Base-by-base conservation (phyloP, 2,113 vertebrate genomes). In the Cisticola juncidis region DNA sequence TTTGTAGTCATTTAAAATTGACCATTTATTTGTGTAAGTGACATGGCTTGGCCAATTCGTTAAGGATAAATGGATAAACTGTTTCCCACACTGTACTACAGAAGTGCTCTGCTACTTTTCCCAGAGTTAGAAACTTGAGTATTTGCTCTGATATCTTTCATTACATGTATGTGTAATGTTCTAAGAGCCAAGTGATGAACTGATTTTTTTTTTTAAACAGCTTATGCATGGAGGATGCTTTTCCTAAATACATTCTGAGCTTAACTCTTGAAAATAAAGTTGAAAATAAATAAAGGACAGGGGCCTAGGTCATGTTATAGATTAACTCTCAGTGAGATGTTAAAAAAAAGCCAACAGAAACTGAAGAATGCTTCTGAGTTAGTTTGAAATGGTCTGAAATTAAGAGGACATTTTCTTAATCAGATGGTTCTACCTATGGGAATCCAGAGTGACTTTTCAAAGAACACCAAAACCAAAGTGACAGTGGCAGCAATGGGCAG, bases 121-220 rank as follows among this genome's bases (percentile, higher is more conserved):
- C 18, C 36, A 28, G 21, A 44, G 28, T 44, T 56, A 69, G n/a
- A 31, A 90, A 81, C 36, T 84, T 81, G 5, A 61, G 6, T 53
- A 15, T 81, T 80, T 74, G 5, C 44, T 83, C 40, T n/a, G 42
- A 3, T 66, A 17, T 9, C 19, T 54, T 65, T 62, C 8, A 28
- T 8, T 44, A 56, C 0, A 1, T 10, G 6, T 0, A 0, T 72
- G 11, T 8, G 7, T 50, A 12, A 42, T 56, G 40, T 86, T 81
- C 71, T 36, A 80, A 80, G 38, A 62, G 15, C 26, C 33, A 38
- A 42, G 9, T 56, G 36, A 61, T 42, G 40, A 83, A 64, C 38
- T 62, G 23, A 15, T 9, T 26, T 47, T 51, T 65, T 61, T 57
- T 19, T 35, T 58, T 58, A 5, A 33, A 10, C 4, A 44, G 3